These are phyloP conservation scores for Acanthaster planci DNA, from an alignment of 35 echinoderm and acorn worm species.

Conservation along the genomic window DNA sequence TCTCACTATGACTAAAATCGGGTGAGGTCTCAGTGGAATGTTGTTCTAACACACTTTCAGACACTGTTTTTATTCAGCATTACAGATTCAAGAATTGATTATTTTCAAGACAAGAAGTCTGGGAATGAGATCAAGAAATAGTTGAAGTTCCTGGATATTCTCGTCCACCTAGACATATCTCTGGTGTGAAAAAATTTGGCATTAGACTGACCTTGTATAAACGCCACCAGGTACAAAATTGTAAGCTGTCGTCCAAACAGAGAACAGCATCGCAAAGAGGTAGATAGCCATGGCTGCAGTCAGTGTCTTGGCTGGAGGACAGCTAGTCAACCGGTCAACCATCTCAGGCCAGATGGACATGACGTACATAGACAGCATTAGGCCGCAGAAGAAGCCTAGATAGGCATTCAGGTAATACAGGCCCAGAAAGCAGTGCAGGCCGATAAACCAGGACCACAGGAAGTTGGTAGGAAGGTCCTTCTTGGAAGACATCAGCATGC, in stretches of 20 bases:
- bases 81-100: too few species aligned
- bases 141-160: too few species aligned
- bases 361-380: constrained; percentile 71
- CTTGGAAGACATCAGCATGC: constrained; percentile 86
- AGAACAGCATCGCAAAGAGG: constrained; percentile 55
- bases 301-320: constrained; percentile 75
- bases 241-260: constrained; percentile 74
- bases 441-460: constrained; percentile 93
- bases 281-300: constrained; percentile 71
- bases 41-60: too few species aligned
- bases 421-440: constrained; percentile 73
- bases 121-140: too few species aligned
- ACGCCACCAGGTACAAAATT: constrained; percentile 77
- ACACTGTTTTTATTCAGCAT: too few species aligned
- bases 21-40: too few species aligned
- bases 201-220: constrained; percentile 49
- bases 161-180: too few species aligned
- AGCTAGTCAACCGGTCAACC: constrained; percentile 77
- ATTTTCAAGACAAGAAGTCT: too few species aligned
- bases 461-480: constrained; percentile 69
- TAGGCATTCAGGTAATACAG: constrained; percentile 64
- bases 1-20: too few species aligned
- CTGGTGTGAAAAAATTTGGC: too few species aligned
- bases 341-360: constrained; percentile 92
- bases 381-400: constrained; percentile 63